Evolutionary conservation across 2,113 vertebrate genomes (phyloP).

Genomic region (Erinaceus europaeus): DNA sequence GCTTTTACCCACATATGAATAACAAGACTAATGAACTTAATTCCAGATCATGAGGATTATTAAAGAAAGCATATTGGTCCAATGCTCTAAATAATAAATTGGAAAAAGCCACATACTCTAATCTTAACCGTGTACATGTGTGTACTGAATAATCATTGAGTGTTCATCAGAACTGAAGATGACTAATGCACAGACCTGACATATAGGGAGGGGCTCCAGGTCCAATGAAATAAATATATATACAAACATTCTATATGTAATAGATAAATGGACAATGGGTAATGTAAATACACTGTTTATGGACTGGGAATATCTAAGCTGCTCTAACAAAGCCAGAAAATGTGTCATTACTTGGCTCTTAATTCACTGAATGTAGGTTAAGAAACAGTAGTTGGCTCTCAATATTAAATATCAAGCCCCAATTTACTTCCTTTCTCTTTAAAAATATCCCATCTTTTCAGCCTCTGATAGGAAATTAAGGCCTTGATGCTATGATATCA

Average conservation of each 20-base stretch:
- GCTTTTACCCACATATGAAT: conserved; percentile 26
- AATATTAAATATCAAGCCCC: background rate
- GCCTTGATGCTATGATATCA: background rate
- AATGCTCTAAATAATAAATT: background rate
- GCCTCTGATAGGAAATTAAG: conserved; percentile 1
- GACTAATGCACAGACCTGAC: background rate
- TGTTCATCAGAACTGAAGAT: background rate
- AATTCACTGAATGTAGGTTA: conserved; percentile 1
- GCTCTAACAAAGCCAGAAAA: conserved; percentile 20
- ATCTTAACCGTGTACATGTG: background rate
- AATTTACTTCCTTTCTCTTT: conserved; percentile 14
- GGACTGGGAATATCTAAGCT: background rate
- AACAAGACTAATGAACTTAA: conserved; percentile 8
- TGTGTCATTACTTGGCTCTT: background rate
- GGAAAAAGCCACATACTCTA: background rate
- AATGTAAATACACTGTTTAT: background rate
- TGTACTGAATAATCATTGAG: background rate
- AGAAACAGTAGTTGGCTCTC: background rate
- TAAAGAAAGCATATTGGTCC: background rate
- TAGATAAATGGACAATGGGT: background rate
- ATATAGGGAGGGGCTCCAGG: background rate
- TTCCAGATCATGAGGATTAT: background rate
- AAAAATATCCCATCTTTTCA: conserved; percentile 21
- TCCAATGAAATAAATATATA: background rate
- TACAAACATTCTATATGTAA: background rate